Evolutionary conservation across 1,140 invertebrate species (phyloP).

Genomic region (Diorhabda sublineata): DNA sequence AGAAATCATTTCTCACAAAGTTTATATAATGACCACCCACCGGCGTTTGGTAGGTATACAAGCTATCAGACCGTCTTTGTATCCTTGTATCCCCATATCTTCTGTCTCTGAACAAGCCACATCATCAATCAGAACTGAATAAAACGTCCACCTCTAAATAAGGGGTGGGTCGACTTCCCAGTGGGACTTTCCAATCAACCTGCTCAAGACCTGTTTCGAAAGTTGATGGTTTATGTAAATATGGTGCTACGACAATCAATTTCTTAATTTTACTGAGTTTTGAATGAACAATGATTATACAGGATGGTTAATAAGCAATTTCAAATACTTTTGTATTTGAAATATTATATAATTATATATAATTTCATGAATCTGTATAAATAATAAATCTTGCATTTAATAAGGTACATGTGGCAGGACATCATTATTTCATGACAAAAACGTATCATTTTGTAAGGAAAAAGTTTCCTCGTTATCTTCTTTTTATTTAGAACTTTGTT

Average conservation of each 20-base stretch:
- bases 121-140: constrained; percentile 20
- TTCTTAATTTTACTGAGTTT: neutral
- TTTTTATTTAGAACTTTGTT: too few relatives aligned
- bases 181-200: constrained; percentile 20
- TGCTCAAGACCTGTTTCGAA: constrained; percentile 11
- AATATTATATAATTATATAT: too few relatives aligned
- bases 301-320: neutral
- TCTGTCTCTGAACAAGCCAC: constrained; percentile 12
- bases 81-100: constrained; percentile 11
- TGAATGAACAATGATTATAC: neutral
- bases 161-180: neutral
- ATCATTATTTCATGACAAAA: neutral
- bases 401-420: neutral
- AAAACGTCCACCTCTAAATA: constrained; percentile 17
- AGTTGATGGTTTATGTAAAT: neutral
- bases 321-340: too few relatives aligned
- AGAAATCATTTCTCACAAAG: too few relatives aligned
- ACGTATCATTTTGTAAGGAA: too few relatives aligned
- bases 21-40: constrained; percentile 8
- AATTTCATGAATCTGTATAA: neutral
- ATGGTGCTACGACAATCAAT: neutral
- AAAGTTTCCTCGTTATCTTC: too few relatives aligned
- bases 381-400: neutral
- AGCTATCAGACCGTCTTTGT: constrained; percentile 10
- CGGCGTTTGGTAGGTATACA: constrained; percentile 6